These are phyloP conservation scores for Pristis pectinata DNA, from an alignment of 2,797 vertebrate species.

Conservation along the genomic window DNA sequence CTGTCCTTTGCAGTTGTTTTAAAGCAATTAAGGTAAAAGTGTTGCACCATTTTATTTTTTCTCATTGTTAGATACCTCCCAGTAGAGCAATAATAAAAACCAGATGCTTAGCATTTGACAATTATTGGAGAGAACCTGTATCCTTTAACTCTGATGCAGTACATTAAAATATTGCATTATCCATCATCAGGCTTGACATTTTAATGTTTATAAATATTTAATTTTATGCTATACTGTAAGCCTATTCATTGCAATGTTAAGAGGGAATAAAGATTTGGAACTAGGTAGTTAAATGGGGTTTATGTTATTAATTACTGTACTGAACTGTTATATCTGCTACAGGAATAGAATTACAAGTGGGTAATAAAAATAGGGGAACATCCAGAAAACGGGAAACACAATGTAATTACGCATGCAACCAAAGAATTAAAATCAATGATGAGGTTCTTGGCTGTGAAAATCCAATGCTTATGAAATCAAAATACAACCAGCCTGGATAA, in stretches of 20 bases:
- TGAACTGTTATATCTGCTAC: neutral
- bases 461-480: neutral
- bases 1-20: neutral
- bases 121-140: neutral
- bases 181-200: neutral
- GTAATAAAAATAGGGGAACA: neutral
- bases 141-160: neutral
- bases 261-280: constrained; percentile 1
- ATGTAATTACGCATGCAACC: neutral
- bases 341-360: neutral
- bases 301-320: neutral
- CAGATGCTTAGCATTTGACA: neutral
- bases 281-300: neutral
- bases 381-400: neutral
- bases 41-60: neutral
- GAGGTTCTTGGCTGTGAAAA: neutral
- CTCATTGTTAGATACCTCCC: neutral
- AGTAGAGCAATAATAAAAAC: neutral
- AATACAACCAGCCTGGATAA: neutral
- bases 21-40: neutral
- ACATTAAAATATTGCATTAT: neutral
- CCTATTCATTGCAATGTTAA: neutral
- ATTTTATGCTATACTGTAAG: neutral
- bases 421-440: neutral
- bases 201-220: neutral